Evolutionary conservation across 2,797 vertebrate species (phyloP), one percentile per base, ranked within the genome.

Genomic region (Xiphorhynchus erythropygius): DNA sequence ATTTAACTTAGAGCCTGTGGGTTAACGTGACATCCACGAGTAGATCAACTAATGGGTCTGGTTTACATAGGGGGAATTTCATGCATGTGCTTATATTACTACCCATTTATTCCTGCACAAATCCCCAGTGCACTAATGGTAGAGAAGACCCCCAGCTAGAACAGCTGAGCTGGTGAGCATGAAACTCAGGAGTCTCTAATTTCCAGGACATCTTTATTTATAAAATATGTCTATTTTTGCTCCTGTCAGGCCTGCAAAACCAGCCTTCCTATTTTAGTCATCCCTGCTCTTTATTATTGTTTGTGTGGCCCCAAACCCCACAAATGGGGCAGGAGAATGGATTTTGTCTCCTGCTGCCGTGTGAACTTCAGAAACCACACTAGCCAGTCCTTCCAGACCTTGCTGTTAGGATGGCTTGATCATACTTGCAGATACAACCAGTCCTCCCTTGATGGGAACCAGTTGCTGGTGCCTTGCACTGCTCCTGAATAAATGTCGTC

Each of bases 201-300:
- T 96, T 96, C 92, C 91, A 90, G 71, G 57, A 84, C 78, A 77
- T 86, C 84, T 93, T 92, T 93, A 94, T 92, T 94, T 95, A 89
- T 93, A 92, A 93, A 92, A 91, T 74, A 81, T 3, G 28, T 76
- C 95, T 94, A 88, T 85, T 89, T 89, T 82, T 86, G 84, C 78
- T 64, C 46, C 83, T 35, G 80, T 57, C 46, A 50, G 23, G 70
- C 84, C 86, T 5, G 18, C 71, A 94, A 92, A 81, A 83, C 52
- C 76, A 94, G 60, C 50, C 64, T 84, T 82, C 86, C 82, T 71
- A 65, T 87, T 94, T 92, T 59, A 71, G 91, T 87, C 69, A 70
- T 67, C 50, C 57, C 33, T 10, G 52, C 44, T 82, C 63, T 91
- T 89, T 80, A 73, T 84, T 86, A 50, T 59, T 82, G 77, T 90